These are phyloP conservation scores for Cettia cetti DNA, from an alignment of 2,113 vertebrate genomes.

Conservation along the genomic window DNA sequence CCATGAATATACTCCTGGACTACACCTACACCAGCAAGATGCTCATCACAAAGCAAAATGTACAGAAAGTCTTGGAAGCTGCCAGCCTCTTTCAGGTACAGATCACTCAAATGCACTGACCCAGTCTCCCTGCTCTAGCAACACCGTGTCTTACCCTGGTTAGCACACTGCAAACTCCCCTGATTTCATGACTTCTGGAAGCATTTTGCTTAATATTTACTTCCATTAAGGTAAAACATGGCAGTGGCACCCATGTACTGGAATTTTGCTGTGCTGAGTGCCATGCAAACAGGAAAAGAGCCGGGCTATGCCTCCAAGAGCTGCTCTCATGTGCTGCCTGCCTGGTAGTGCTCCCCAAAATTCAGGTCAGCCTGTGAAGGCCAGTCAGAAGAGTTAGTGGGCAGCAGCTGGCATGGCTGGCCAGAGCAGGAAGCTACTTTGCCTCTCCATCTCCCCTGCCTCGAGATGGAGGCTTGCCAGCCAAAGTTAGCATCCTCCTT, in stretches of 20 bases:
- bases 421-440: not conserved
- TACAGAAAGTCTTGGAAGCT: constrained; percentile 90
- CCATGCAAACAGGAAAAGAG: not conserved
- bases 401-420: not conserved
- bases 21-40: constrained; percentile 95
- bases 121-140: not conserved
- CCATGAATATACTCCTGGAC: constrained; percentile 88
- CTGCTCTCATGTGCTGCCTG: accelerated
- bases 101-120: not conserved
- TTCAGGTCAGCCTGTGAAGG: not conserved
- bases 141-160: not conserved
- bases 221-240: not conserved
- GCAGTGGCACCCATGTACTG: not conserved
- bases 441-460: not conserved
- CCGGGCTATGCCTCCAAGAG: not conserved
- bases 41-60: constrained; percentile 88
- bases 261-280: not conserved
- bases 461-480: not conserved
- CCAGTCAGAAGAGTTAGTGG: not conserved
- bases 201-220: not conserved
- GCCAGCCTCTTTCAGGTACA: constrained; percentile 94
- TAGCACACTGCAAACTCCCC: not conserved
- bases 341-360: not conserved
- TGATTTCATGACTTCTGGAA: not conserved
- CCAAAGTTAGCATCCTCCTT: not conserved